Conservation (phyloP, 2,888 invertebrate species). For the Epinotia bilunana region DNA sequence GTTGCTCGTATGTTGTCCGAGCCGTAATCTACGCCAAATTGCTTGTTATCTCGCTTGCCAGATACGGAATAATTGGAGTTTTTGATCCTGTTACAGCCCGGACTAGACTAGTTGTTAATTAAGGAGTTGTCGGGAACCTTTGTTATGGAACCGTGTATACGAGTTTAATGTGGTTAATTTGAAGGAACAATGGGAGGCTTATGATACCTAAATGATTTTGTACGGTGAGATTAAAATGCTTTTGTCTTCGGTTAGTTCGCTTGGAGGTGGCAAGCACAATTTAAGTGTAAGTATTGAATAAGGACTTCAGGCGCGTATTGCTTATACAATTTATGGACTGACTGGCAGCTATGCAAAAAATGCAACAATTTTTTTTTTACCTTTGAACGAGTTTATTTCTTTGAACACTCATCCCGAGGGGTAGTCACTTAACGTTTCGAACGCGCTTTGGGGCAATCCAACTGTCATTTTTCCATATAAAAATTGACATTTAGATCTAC, state of each 20-base stretch:
- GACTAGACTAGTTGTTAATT: constrained; percentile 59
- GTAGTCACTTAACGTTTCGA: no score
- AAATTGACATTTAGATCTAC: no score
- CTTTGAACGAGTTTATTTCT: no score
- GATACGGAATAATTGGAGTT: constrained; percentile 61
- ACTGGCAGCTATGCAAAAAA: no score
- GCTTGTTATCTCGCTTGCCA: constrained; percentile 57
- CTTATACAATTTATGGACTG: no score
- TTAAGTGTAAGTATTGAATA: no score
- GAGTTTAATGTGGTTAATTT: constrained; percentile 28
- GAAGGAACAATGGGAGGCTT: constrained; percentile 34
- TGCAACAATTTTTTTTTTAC: no score
- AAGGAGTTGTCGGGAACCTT: constrained; percentile 48
- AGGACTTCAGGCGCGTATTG: no score
- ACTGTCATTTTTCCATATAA: no score
- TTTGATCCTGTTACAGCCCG: constrained; percentile 60
- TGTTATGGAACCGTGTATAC: constrained; percentile 22
- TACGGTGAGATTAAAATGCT: constrained; percentile 5
- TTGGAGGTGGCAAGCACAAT: no score
- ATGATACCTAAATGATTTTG: constrained; percentile 8
- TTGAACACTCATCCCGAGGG: no score
- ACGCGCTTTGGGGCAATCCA: no score
- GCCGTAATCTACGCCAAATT: constrained; percentile 58
- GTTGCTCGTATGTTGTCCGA: constrained; percentile 46
- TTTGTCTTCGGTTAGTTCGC: not conserved